Evolutionary conservation across 2,113 vertebrate genomes (phyloP), one percentile per base, ranked within the genome.

Genomic region (Hippopotamus amphibius): DNA sequence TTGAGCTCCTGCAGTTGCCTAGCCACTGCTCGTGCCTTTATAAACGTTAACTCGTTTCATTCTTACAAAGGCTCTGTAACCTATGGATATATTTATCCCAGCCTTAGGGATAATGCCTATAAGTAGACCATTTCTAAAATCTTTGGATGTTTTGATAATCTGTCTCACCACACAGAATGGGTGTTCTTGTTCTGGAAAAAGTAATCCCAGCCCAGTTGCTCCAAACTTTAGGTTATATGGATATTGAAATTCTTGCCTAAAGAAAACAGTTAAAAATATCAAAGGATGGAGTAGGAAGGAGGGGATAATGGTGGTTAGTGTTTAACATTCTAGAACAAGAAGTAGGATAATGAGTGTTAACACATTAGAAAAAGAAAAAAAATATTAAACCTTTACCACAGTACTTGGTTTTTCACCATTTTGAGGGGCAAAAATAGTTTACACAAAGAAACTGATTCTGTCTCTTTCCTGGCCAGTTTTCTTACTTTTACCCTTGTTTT

Each of bases 191-290:
- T 95, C 33, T 55, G 17, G 57, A 63, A 74, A 81, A 85, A 66
- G 74, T 17, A 88, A 65, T 85, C 30, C 11, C 59, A 85, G 65
- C 6, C 3, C 50, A 68, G 2, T 72, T 97, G 53, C 48, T 95
- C 37, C 37, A 88, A 24, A 95, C 66, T 72, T 94, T 22, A 74
- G 89, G 46, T 65, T 57, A 72, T 2, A 41, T 83, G 14, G 19
- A 57, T 88, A 57, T 63, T 69, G 53, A 92, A 91, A 81, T 88
- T 95, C 82, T 91, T 65, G 16, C 41, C 59, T 93, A 59, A 82
- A 93, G 88, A 76, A 92, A 83, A 50, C 30, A 79, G 59, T 97
- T 57, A 93, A 91, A 91, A 90, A 92, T 50, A 68, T 26, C 57
- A 9, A 84, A 85, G 41, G 4, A 37, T 80, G 61, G 14, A 77